Conservation (phyloP, 2,113 vertebrate species). For the Scytalopus superciliaris region DNA sequence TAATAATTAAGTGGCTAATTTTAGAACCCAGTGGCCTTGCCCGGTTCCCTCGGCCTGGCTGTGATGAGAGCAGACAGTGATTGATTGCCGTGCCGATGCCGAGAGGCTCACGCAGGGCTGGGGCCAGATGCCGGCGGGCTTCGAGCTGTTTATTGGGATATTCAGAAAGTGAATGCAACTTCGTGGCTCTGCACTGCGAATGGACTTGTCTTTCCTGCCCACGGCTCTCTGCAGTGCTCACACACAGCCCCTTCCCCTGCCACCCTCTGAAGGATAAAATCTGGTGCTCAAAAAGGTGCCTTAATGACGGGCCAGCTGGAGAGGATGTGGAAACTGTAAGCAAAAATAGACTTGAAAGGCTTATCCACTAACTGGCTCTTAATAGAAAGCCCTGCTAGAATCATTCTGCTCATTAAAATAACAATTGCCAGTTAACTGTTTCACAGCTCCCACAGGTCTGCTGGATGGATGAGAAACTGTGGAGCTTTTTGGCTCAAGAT, state of each 20-base stretch:
- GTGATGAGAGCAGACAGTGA: conserved; percentile 58
- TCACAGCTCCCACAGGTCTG: background rate
- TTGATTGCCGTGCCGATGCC: background rate
- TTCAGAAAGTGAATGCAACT: conserved; percentile 31
- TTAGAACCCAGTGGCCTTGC: conserved; percentile 31
- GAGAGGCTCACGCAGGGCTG: background rate
- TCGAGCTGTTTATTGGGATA: background rate
- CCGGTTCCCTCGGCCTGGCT: background rate
- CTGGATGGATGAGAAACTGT: background rate
- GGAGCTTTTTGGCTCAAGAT: background rate
- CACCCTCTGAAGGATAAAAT: background rate
- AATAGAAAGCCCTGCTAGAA: background rate
- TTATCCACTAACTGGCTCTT: background rate
- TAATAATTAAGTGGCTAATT: conserved; percentile 71
- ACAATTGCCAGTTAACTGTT: conserved; percentile 3
- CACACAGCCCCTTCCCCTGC: background rate
- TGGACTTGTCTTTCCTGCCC: background rate
- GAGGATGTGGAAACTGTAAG: background rate
- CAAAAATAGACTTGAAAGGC: conserved; percentile 24
- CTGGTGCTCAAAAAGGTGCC: background rate
- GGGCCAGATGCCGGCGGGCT: conserved; percentile 2
- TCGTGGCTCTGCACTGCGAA: background rate
- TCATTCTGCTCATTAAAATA: conserved; percentile 1
- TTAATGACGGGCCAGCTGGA: background rate
- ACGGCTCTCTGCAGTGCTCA: background rate